phyloP scores from a whole-genome alignment of 1,140 invertebrate species.

The Rhagoletis zephyria region DNA sequence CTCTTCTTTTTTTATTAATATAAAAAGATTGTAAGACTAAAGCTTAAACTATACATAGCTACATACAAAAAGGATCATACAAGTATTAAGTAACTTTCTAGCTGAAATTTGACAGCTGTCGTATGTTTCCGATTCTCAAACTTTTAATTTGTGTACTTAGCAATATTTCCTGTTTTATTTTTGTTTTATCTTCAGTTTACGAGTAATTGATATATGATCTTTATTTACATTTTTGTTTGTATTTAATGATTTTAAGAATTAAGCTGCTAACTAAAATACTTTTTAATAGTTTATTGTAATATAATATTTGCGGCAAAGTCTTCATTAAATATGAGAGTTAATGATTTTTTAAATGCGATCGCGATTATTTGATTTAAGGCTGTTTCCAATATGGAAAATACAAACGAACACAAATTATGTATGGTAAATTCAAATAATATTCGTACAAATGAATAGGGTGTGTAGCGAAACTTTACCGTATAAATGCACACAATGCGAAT shows the following conservation, averaged over 20 bases:
- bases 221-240: background rate
- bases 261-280: background rate
- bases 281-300: conserved; percentile 15
- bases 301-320: conserved; percentile 12
- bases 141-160: background rate
- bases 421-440: background rate
- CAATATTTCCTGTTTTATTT: conserved; percentile 32
- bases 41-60: background rate
- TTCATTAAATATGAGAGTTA: background rate
- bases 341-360: conserved; percentile 17
- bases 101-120: conserved; percentile 18
- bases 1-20: conserved; percentile 31
- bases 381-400: conserved; percentile 51
- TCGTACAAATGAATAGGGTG: too few relatives aligned
- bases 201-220: background rate
- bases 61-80: background rate
- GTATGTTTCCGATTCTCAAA: background rate
- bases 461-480: too few relatives aligned
- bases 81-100: conserved; percentile 37
- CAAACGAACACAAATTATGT: background rate
- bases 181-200: conserved; percentile 9
- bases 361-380: background rate
- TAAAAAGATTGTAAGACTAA: conserved; percentile 45
- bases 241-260: background rate
- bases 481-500: conserved; percentile 44